Evolutionary conservation across 64 coral and sea anemone species (phyloP).

Genomic region (Montipora capricornis): DNA sequence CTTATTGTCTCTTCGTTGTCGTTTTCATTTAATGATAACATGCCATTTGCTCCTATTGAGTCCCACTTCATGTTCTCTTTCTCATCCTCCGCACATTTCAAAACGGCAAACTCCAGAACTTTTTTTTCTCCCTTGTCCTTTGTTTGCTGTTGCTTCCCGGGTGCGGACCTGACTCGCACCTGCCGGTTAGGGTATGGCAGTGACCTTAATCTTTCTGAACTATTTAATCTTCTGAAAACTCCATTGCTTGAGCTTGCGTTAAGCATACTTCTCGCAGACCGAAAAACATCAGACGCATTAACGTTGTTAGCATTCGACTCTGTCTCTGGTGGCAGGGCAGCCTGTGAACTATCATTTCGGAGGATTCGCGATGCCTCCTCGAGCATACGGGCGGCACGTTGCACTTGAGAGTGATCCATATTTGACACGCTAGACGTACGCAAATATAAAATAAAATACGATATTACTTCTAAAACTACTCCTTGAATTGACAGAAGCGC

Average conservation of each 20-base stretch:
- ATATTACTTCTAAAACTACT: too few relatives aligned
- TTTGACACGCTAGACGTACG: neutral
- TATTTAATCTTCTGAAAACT: constrained; percentile 31
- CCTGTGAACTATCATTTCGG: neutral
- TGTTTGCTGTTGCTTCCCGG: constrained; percentile 15
- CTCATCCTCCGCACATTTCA: constrained; percentile 3
- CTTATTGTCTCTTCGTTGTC: constrained; percentile 32
- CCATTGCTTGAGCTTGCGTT: neutral
- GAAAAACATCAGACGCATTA: neutral
- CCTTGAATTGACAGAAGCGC: too few relatives aligned
- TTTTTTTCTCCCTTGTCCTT: neutral
- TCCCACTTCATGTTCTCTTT: constrained; percentile 54
- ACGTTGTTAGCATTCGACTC: neutral
- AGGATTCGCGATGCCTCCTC: constrained; percentile 22
- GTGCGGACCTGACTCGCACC: neutral
- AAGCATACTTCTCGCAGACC: neutral
- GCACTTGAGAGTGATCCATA: neutral
- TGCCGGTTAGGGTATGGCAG: constrained; percentile 22
- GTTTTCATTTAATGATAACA: constrained; percentile 1
- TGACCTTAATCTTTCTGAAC: constrained; percentile 7
- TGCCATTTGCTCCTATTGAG: constrained; percentile 25
- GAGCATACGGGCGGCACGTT: neutral
- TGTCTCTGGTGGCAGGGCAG: neutral
- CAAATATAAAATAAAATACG: neutral
- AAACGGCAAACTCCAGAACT: constrained; percentile 55